A percentile compares a stretch with the other conserved stretches of the same genome.
Evolutionary conservation across 2,888 invertebrate genomes (phyloP).

Genomic region (Ommatoiulus sabulosus): DNA sequence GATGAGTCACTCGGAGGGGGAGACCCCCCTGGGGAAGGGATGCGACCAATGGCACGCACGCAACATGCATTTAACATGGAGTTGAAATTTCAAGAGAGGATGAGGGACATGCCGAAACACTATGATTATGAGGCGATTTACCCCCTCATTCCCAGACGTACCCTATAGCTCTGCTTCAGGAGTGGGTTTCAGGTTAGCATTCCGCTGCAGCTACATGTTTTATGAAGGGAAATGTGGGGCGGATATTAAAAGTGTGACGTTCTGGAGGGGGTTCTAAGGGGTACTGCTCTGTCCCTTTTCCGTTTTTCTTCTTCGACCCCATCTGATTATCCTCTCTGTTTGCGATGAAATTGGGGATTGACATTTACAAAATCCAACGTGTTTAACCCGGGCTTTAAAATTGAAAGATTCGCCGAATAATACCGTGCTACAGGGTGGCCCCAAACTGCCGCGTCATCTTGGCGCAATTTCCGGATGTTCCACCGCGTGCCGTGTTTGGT

Average conservation of each 20-base stretch:
- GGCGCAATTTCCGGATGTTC: neutral
- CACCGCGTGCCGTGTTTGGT: neutral
- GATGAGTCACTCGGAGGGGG: conserved; percentile 24
- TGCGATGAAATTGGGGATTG: conserved; percentile 25
- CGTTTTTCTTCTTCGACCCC: neutral
- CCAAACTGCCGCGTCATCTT: neutral
- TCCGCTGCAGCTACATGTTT: neutral
- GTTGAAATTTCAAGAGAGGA: neutral
- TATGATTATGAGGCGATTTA: neutral
- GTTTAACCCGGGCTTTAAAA: conserved; percentile 4
- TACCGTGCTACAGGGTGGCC: neutral
- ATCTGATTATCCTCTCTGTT: neutral
- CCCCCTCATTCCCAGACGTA: neutral
- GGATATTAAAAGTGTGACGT: neutral
- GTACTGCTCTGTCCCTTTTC: neutral
- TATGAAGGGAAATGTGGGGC: neutral
- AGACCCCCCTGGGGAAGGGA: neutral
- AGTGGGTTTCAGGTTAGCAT: neutral
- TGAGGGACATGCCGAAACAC: too few species aligned
- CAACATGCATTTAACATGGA: conserved; percentile 25
- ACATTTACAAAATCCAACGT: neutral
- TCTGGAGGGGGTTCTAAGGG: neutral
- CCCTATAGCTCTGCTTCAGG: neutral
- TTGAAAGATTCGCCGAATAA: neutral
- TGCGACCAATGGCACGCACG: neutral